These are phyloP conservation scores for Acheta domesticus DNA, from an alignment of 2,888 invertebrate genomes.

Conservation along the genomic window DNA sequence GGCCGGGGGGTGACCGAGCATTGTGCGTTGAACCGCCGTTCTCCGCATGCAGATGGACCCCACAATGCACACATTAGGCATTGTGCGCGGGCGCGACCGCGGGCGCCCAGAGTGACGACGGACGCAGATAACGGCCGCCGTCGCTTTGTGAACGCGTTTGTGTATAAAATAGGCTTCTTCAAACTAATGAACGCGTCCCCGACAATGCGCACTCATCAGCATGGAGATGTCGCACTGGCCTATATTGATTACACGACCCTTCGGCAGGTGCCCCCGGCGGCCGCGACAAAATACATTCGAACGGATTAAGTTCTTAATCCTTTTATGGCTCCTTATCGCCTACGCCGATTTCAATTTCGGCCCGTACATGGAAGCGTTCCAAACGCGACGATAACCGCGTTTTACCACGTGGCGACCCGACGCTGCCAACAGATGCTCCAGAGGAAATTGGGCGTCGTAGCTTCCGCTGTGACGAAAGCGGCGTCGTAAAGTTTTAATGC, in stretches of 20 bases:
- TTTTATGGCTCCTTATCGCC: not conserved
- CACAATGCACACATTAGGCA: not conserved
- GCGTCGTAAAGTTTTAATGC: too few relatives aligned
- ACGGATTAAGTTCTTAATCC: not conserved
- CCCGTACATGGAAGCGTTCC: too few relatives aligned
- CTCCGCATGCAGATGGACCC: not conserved
- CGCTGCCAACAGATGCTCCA: too few relatives aligned
- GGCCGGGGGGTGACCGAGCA: not conserved
- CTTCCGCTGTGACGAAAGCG: too few relatives aligned
- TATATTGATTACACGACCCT: not conserved
- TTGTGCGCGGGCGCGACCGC: not conserved
- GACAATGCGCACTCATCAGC: not conserved
- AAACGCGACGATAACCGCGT: too few relatives aligned
- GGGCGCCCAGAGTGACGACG: not conserved
- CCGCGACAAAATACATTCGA: not conserved
- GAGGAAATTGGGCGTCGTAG: too few relatives aligned
- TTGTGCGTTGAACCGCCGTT: not conserved
- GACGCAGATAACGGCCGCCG: not conserved
- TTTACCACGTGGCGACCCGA: too few relatives aligned
- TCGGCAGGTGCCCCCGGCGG: not conserved
- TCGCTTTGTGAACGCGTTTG: not conserved
- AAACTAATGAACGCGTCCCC: not conserved
- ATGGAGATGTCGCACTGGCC: not conserved
- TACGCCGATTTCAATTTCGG: constrained; percentile 1
- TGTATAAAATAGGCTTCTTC: constrained; percentile 11